Conservation (phyloP, 2,888 invertebrate species). For the Drosophila paramelanica region DNA sequence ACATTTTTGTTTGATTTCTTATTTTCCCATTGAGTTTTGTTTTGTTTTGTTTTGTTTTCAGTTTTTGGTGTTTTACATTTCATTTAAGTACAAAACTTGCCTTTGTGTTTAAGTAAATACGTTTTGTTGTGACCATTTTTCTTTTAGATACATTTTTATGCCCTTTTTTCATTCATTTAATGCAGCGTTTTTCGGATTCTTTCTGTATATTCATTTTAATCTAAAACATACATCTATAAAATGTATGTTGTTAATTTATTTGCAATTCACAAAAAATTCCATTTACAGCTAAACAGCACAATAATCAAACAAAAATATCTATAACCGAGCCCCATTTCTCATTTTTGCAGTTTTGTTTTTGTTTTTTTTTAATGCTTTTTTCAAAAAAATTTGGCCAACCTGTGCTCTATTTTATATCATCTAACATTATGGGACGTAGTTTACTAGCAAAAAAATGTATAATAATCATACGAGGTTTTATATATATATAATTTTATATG, state of each 20-base stretch:
- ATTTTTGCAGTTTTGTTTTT: slow-evolving; percentile 15
- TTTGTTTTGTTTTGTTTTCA: slow-evolving; percentile 37
- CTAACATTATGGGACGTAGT: slow-evolving; percentile 52
- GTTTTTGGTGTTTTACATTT: slow-evolving; percentile 66
- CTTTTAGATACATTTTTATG: slow-evolving; percentile 7
- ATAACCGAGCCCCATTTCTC: slow-evolving; percentile 26
- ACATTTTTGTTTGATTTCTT: slow-evolving; percentile 27
- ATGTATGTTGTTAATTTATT: slow-evolving; percentile 35
- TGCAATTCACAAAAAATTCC: slow-evolving; percentile 41
- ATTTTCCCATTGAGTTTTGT: slow-evolving; percentile 26
- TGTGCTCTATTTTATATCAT: slow-evolving; percentile 44
- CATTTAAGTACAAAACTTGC: slow-evolving; percentile 69
- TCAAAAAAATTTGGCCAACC: slow-evolving; percentile 64
- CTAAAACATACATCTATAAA: slow-evolving; percentile 34
- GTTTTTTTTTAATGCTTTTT: slow-evolving; percentile 15
- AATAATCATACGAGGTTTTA: slow-evolving; percentile 13
- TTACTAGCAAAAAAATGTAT: slow-evolving; percentile 48
- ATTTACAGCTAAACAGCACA: slow-evolving; percentile 63
- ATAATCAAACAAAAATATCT: slow-evolving; percentile 38
- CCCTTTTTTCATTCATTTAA: not conserved
- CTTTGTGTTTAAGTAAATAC: slow-evolving; percentile 12
- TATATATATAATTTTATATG: slow-evolving; percentile 46
- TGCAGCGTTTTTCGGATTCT: slow-evolving; percentile 7
- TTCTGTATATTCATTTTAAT: slow-evolving; percentile 3
- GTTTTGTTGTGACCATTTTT: slow-evolving; percentile 7